Base-by-base conservation (phyloP, 2,113 vertebrate species). In the Salvelinus alpinus region DNA sequence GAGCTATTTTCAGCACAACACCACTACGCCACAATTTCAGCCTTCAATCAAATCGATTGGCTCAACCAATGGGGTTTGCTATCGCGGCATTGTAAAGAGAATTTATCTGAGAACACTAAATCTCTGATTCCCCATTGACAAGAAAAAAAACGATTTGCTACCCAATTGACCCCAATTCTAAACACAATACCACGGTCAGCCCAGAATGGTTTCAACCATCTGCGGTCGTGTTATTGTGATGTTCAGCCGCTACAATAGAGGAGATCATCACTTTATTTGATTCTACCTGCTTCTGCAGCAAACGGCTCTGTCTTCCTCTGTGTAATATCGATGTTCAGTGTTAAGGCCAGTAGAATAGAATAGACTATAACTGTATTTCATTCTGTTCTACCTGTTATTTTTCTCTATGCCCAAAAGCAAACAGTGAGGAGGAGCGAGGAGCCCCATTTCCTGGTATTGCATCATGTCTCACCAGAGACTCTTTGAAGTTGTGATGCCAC, bases 401-500 rank as follows among this genome's bases (percentile, higher is more conserved):
- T 9, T 14, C 64, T 27, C 65, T 9, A 78, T 66, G 34, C 83
- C 80, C 74, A 11, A 79, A 90, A 90, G 80, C 89, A 4, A 78
- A 12, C 27, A 70, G 79, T 82, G 86, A 51, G 14, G 14, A 51
- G 84, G 77, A 68, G 20, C 18, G 27, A 18, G 29, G 66, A 68
- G 29, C 76, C 51, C 44, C 73, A 82, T 92, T 92, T 86, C 91
- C 81, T 70, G 27, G 65, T 67, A 11, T 92, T 92, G 89, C 91
- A 90, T 92, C 91, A 92, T 78, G 70, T 78, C 34, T 18, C 29
- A 70, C 18, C 22, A 47, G 14, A 59, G 57, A 27, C 67, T 79
- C 89, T 91, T 91, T 92, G 88, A 91, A 89, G 89, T 87, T 87
- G 74, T 84, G 85, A 81, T 89, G 90, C 80, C 88, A 90, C 83